These are phyloP conservation scores for Dynastes grantii DNA, from an alignment of 2,888 invertebrate genomes.

Conservation along the genomic window DNA sequence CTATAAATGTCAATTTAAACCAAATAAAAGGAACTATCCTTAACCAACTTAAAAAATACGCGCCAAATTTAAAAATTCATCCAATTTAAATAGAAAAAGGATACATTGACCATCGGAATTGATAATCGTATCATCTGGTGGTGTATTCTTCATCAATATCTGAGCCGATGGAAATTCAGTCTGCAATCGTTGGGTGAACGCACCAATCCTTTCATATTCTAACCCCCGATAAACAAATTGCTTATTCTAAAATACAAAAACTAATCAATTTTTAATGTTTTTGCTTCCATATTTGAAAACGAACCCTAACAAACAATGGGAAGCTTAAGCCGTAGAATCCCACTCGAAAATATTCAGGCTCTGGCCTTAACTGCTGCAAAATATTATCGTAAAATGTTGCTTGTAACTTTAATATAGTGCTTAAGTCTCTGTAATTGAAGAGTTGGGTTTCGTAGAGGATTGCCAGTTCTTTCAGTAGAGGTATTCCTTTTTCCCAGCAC, in stretches of 20 bases:
- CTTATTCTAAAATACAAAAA: conserved; percentile 80
- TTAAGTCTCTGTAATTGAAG: conserved; percentile 91
- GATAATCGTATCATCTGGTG: conserved; percentile 90
- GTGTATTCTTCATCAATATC: conserved; percentile 91
- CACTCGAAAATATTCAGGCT: conserved; percentile 96
- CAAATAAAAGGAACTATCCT: too few relatives aligned
- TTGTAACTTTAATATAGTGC: conserved; percentile 87
- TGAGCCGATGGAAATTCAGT: conserved; percentile 96
- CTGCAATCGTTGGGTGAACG: conserved; percentile 93
- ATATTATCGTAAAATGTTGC: conserved; percentile 95
- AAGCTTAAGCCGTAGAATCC: conserved; percentile 96
- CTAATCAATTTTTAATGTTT: background rate
- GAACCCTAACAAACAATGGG: conserved; percentile 94
- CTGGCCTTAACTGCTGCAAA: conserved; percentile 88
- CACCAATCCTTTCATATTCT: conserved; percentile 95
- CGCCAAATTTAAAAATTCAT: background rate
- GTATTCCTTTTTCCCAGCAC: conserved; percentile 97
- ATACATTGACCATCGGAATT: conserved; percentile 90
- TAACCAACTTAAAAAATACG: too few relatives aligned
- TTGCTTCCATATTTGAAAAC: conserved; percentile 61
- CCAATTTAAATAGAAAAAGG: conserved; percentile 62
- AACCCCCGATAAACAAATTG: conserved; percentile 95
- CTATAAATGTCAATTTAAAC: too few relatives aligned
- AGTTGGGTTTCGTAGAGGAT: conserved; percentile 88
- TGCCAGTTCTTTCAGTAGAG: conserved; percentile 91